These are phyloP conservation scores for Falcaria lacertinaria DNA, from an alignment of 2,888 invertebrate genomes.

Conservation along the genomic window DNA sequence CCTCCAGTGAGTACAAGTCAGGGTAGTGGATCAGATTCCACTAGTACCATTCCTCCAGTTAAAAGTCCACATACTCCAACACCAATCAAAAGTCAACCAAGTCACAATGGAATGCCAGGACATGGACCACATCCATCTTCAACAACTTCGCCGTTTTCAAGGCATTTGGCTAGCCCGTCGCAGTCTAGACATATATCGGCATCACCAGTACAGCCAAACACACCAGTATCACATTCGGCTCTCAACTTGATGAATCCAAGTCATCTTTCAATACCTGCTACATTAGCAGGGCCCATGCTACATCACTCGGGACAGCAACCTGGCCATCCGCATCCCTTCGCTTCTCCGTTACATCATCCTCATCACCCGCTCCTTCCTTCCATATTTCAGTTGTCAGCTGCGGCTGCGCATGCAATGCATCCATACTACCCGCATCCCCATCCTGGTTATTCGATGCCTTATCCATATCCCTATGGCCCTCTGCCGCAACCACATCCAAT, in stretches of 20 bases:
- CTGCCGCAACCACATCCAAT: conserved; percentile 87
- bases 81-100: conserved; percentile 71
- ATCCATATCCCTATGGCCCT: conserved; percentile 86
- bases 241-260: conserved; percentile 81
- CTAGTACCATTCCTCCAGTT: conserved; percentile 77
- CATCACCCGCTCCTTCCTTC: conserved; percentile 85
- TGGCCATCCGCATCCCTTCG: conserved; percentile 84
- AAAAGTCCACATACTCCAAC: conserved; percentile 77
- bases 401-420: conserved; percentile 83
- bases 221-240: conserved; percentile 81
- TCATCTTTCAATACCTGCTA: conserved; percentile 81
- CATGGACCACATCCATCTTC: conserved; percentile 63
- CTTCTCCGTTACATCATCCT: conserved; percentile 85
- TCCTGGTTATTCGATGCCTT: conserved; percentile 84
- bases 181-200: conserved; percentile 72
- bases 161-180: conserved; percentile 72
- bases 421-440: conserved; percentile 86
- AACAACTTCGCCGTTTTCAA: conserved; percentile 72
- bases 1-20: conserved; percentile 76
- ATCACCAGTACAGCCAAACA: conserved; percentile 66
- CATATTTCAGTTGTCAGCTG: conserved; percentile 79
- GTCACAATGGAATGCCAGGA: conserved; percentile 58
- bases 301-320: conserved; percentile 88
- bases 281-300: conserved; percentile 84
- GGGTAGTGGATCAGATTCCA: conserved; percentile 58